Percentiles rank a stretch among this genome's conserved stretches.
phyloP scores from a whole-genome alignment of 2,797 vertebrate species.

The Poeciliopsis turneri region DNA sequence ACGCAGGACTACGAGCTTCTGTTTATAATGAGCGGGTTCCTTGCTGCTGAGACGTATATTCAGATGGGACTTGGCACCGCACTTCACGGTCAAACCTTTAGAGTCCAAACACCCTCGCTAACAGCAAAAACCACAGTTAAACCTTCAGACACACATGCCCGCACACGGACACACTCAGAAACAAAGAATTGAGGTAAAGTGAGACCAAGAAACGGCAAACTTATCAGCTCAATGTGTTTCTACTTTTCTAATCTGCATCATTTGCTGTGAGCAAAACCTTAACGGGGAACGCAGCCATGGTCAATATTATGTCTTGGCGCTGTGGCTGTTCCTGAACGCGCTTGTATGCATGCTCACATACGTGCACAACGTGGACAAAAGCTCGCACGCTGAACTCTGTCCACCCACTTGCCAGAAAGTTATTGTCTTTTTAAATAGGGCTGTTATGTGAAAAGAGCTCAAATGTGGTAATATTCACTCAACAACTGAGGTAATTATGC shows the following conservation, averaged over 20 bases:
- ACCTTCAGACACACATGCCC: slow-evolving; percentile 34
- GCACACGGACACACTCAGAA: slow-evolving; percentile 21
- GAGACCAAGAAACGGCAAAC: slow-evolving; percentile 62
- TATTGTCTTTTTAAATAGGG: slow-evolving; percentile 30
- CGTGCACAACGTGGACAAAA: slow-evolving; percentile 62
- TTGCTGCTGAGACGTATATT: slow-evolving; percentile 67
- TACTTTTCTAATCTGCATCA: slow-evolving; percentile 84
- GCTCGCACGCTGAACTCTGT: slow-evolving; percentile 46
- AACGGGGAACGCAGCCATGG: slow-evolving; percentile 77
- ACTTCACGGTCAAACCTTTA: slow-evolving; percentile 62
- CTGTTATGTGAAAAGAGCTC: slow-evolving; percentile 46
- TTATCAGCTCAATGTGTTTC: slow-evolving; percentile 83
- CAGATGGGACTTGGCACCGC: slow-evolving; percentile 73
- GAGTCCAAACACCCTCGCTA: slow-evolving; percentile 69
- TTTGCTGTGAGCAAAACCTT: slow-evolving; percentile 80
- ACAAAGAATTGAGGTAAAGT: slow-evolving; percentile 47
- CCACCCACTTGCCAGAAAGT: slow-evolving; percentile 55
- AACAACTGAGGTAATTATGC: slow-evolving; percentile 50
- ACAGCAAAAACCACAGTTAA: slow-evolving; percentile 65
- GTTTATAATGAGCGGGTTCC: slow-evolving; percentile 76
- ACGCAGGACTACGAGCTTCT: slow-evolving; percentile 54
- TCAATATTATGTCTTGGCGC: slow-evolving; percentile 83
- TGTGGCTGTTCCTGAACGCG: slow-evolving; percentile 67
- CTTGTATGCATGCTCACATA: slow-evolving; percentile 54
- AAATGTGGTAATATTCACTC: slow-evolving; percentile 45